A percentile compares a stretch with the other conserved stretches of the same genome.
These are phyloP conservation scores for Choloepus didactylus DNA, from an alignment of 2,797 vertebrate genomes.

Conservation along the genomic window DNA sequence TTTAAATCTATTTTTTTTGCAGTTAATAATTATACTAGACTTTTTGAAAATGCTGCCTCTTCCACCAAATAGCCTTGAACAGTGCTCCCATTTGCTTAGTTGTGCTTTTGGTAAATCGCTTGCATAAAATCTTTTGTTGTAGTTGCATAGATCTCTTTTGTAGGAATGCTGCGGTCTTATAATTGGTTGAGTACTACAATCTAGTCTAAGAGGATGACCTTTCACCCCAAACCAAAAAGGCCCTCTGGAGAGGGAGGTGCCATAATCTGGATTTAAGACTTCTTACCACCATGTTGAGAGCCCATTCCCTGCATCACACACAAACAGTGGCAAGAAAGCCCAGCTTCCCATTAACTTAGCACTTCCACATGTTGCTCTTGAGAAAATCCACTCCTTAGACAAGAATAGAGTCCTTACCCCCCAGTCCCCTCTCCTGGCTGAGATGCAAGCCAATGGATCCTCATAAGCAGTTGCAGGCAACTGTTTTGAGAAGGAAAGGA, in stretches of 20 bases:
- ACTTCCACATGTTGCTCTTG: conserved; percentile 91
- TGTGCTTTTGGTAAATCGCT: conserved; percentile 84
- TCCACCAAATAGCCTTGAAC: conserved; percentile 68
- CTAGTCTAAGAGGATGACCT: conserved; percentile 96
- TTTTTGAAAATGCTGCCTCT: conserved; percentile 40
- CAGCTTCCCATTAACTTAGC: conserved; percentile 90
- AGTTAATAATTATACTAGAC: not conserved
- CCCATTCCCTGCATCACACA: conserved; percentile 92
- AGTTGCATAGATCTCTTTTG: conserved; percentile 87
- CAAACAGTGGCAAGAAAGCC: conserved; percentile 93
- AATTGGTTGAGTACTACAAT: conserved; percentile 95
- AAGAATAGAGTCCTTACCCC: conserved; percentile 82
- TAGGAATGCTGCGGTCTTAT: conserved; percentile 91
- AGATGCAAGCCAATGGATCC: conserved; percentile 86
- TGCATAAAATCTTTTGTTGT: conserved; percentile 92
- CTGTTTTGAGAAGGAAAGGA: conserved; percentile 82
- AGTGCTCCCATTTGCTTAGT: conserved; percentile 77
- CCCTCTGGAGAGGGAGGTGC: conserved; percentile 93
- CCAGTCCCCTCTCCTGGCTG: conserved; percentile 67
- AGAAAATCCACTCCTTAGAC: conserved; percentile 90
- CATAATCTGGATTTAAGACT: conserved; percentile 96
- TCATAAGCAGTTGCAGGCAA: conserved; percentile 87
- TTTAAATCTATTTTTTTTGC: conserved; percentile 73
- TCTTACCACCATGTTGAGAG: conserved; percentile 94
- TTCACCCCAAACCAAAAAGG: conserved; percentile 94